These are phyloP conservation scores for Rhamnusium bicolor DNA, from an alignment of 2,888 invertebrate species.

Conservation along the genomic window DNA sequence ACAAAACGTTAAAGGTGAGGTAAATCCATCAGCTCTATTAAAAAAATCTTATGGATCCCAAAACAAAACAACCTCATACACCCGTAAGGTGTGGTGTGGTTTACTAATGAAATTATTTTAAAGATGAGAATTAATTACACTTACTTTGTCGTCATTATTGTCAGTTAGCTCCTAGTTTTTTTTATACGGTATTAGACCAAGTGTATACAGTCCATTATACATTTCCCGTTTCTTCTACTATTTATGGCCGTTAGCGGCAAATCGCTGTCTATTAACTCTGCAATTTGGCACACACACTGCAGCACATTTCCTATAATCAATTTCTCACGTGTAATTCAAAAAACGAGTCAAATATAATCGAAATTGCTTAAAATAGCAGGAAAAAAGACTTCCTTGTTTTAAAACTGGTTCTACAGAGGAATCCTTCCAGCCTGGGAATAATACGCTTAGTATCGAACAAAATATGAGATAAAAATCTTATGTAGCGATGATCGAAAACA, in stretches of 20 bases:
- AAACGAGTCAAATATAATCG: neutral
- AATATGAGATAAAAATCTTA: neutral
- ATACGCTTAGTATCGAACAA: neutral
- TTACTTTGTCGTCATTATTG: neutral
- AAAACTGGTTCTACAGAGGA: neutral
- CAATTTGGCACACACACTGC: slow-evolving; percentile 1
- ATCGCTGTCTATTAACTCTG: neutral
- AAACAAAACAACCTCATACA: too few species aligned
- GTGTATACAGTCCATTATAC: neutral
- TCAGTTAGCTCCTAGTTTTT: neutral
- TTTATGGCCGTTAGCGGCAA: neutral
- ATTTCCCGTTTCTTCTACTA: slow-evolving; percentile 7
- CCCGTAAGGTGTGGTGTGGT: too few species aligned
- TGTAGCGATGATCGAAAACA: neutral
- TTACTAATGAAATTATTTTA: too few species aligned
- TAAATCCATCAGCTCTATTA: too few species aligned
- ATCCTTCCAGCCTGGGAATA: neutral
- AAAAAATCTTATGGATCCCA: too few species aligned
- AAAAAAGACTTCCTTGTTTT: neutral
- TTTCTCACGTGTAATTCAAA: neutral
- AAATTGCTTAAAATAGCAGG: neutral
- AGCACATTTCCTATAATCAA: slow-evolving; percentile 5
- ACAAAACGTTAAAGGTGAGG: too few species aligned
- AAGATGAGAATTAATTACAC: neutral
- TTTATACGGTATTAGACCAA: neutral